These are phyloP conservation scores for Listronotus bonariensis DNA, from an alignment of 1,140 invertebrate genomes.

Conservation along the genomic window DNA sequence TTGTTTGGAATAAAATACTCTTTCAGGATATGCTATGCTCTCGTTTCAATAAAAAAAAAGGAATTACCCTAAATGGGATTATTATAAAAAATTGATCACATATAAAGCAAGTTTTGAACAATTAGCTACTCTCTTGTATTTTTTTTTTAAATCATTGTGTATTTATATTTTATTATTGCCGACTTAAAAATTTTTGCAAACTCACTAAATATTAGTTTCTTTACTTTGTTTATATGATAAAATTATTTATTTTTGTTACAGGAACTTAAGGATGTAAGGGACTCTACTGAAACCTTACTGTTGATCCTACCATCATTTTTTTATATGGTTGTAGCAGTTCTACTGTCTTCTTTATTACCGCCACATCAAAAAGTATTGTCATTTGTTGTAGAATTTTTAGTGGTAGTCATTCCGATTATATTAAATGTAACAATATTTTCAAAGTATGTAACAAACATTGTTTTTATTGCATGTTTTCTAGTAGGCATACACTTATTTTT, in stretches of 20 bases:
- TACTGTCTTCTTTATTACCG: constrained; percentile 30
- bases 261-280: constrained; percentile 3
- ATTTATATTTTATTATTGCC: no score
- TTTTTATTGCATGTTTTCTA: constrained; percentile 22
- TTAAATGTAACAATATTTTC: constrained; percentile 44
- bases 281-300: constrained; percentile 56
- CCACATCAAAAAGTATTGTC: constrained; percentile 14
- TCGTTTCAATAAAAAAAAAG: no score
- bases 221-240: no score
- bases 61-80: no score
- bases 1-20: no score
- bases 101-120: no score
- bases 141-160: no score
- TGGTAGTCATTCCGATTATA: constrained; percentile 40
- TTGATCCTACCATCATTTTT: constrained; percentile 58
- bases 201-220: no score
- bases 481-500: constrained; percentile 24
- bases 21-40: no score
- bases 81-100: no score
- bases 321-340: constrained; percentile 38
- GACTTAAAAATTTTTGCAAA: no score
- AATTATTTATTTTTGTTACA: constrained; percentile 16
- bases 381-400: constrained; percentile 39
- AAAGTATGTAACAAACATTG: constrained; percentile 29
- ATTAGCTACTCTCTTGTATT: no score